A percentile compares a stretch with the other conserved stretches of the same genome.
phyloP scores from a whole-genome alignment of 2,888 invertebrate genomes.

The Bellardia pandia region DNA sequence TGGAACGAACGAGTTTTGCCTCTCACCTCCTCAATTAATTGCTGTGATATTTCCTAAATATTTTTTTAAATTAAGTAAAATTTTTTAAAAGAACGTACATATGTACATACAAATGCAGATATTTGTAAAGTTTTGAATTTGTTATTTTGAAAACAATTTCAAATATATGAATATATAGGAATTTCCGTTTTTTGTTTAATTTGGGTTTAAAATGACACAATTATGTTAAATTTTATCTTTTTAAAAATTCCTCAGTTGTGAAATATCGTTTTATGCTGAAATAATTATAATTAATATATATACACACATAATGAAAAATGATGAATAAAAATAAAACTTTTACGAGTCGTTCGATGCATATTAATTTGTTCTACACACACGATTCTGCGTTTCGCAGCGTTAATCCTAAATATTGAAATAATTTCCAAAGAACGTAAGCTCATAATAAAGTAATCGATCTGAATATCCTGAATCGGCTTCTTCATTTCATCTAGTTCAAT shows the following conservation, averaged over 20 bases:
- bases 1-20: too few species aligned
- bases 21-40: too few species aligned
- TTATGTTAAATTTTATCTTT: conserved; percentile 18
- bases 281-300: conserved; percentile 18
- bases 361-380: conserved; percentile 41
- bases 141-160: too few species aligned
- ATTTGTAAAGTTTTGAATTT: too few species aligned
- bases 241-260: conserved; percentile 3
- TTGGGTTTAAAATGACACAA: not conserved
- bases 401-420: conserved; percentile 62
- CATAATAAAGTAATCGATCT: conserved; percentile 72
- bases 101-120: too few species aligned
- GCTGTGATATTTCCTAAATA: too few species aligned
- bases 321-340: conserved; percentile 41
- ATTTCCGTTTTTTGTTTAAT: conserved; percentile 16
- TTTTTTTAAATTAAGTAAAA: too few species aligned
- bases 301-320: conserved; percentile 18
- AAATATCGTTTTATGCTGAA: not conserved
- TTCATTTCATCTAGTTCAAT: conserved; percentile 51
- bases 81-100: too few species aligned
- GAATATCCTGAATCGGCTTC: conserved; percentile 69
- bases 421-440: conserved; percentile 28
- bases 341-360: conserved; percentile 15
- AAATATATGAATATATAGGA: not conserved
- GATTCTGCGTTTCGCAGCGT: not conserved